A percentile compares a stretch with the other conserved stretches of the same genome.
phyloP scores from a whole-genome alignment of 2,888 invertebrate genomes.

The Pteria penguin region DNA sequence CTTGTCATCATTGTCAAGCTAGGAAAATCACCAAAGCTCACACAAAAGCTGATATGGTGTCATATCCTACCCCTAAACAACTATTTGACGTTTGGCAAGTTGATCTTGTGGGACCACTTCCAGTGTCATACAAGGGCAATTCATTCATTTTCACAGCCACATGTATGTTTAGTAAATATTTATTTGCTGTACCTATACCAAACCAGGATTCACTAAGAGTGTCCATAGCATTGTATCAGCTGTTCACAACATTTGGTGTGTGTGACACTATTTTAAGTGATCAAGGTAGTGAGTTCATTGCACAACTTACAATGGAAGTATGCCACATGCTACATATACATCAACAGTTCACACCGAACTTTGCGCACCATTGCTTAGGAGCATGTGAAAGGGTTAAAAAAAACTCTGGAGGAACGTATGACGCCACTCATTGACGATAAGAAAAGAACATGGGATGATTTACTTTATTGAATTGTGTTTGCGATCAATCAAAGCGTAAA shows the following conservation, averaged over 20 bases:
- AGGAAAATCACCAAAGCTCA: conserved; percentile 25
- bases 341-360: conserved; percentile 39
- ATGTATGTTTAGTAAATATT: conserved; percentile 32
- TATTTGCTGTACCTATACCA: neutral
- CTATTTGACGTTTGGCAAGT: conserved; percentile 50
- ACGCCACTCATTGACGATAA: conserved; percentile 19
- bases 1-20: conserved; percentile 31
- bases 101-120: conserved; percentile 47
- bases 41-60: conserved; percentile 25
- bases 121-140: conserved; percentile 16
- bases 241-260: conserved; percentile 39
- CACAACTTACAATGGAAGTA: conserved; percentile 31
- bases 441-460: conserved; percentile 2
- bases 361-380: conserved; percentile 44
- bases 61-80: conserved; percentile 43
- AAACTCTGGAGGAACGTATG: conserved; percentile 19
- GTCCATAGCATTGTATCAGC: neutral
- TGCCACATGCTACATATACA: conserved; percentile 40
- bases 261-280: conserved; percentile 35
- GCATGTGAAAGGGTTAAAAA: conserved; percentile 40
- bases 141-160: conserved; percentile 44
- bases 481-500: conserved; percentile 1
- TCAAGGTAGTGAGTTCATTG: conserved; percentile 38
- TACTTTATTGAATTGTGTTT: neutral
- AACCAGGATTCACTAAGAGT: conserved; percentile 16